phyloP scores from a whole-genome alignment of 2,113 vertebrate genomes.

The Trogon surrucura region DNA sequence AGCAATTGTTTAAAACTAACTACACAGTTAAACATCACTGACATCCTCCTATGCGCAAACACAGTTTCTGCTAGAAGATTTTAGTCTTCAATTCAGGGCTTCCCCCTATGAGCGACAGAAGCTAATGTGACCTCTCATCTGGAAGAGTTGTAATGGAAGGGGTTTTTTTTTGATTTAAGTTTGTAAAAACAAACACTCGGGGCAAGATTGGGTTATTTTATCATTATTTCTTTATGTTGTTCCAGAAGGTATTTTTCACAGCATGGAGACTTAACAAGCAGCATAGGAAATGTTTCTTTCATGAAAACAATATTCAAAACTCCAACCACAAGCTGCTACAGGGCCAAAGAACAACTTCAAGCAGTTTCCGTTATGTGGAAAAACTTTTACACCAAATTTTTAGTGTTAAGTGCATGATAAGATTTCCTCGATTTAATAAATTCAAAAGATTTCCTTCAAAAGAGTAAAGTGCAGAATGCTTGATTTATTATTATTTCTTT shows the following conservation, averaged over 20 bases:
- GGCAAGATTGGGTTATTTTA: not conserved
- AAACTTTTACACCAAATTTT: not conserved
- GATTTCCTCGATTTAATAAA: not conserved
- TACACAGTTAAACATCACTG: not conserved
- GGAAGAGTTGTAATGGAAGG: not conserved
- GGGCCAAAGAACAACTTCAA: not conserved
- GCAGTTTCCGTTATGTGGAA: not conserved
- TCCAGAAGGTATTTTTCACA: not conserved
- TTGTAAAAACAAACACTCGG: not conserved
- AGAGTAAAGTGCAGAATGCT: not conserved
- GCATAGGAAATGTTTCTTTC: not conserved
- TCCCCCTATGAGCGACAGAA: not conserved
- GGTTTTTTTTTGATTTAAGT: not conserved
- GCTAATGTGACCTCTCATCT: not conserved
- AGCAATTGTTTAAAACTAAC: not conserved
- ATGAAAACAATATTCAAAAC: not conserved
- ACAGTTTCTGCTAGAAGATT: not conserved
- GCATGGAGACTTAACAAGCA: not conserved
- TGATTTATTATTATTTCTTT: not conserved
- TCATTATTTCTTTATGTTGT: not conserved
- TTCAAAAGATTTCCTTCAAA: not conserved
- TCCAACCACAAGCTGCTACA: not conserved
- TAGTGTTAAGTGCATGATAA: not conserved
- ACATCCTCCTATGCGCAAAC: not conserved
- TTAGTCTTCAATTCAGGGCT: not conserved